Base-by-base conservation (phyloP, 2,113 vertebrate species). In the Spermophilus dauricus region DNA sequence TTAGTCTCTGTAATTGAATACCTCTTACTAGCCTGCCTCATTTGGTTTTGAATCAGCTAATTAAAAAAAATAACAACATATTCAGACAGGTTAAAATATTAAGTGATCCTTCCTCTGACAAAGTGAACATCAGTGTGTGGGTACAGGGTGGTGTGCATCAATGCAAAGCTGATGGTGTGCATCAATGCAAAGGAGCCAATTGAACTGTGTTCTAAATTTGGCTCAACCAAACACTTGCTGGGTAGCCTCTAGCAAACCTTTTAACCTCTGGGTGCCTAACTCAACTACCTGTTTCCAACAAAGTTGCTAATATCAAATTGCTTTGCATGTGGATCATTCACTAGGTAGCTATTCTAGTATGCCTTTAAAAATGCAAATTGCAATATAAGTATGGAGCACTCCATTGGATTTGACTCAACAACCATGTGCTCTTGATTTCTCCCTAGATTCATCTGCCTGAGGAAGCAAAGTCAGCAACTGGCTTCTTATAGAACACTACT, bases 31-130 rank as follows among this genome's bases (percentile, higher is more conserved):
- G 37, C 82, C 89, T 88, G 39, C 77, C 32, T 93, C 34, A 58
- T 67, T 94, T 94, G 37, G 32, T 67, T 96, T 92, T 77, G 70
- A 87, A 86, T 95, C 63, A 86, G 93, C 30, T 92, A 89, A 84
- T 91, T 28, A 81, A 63, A 69, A 89, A 65, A 72, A 96, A 72
- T 22, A 96, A 75, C 14, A 88, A 85, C 51, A 86, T 22, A 81
- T 34, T 42, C 51, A 87, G 24, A 95, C 22, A 94, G 84, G 91
- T 81, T 72, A 95, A 94, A 92, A 89, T 65, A 88, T 34, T 34
- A 87, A 85, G 51, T 30, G 39, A 48, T 30, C 48, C 16, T 73
- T 92, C 89, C 75, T 93, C 58, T 89, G 86, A 93, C 70, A 96
- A 82, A 95, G 37, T 63, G 39, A 91, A 87, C 30, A 26, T 75